Percentiles rank a stretch among this genome's conserved stretches.
Evolutionary conservation across 92 coral and sea anemone genomes (phyloP).

Genomic region (Zoanthus sociatus): DNA sequence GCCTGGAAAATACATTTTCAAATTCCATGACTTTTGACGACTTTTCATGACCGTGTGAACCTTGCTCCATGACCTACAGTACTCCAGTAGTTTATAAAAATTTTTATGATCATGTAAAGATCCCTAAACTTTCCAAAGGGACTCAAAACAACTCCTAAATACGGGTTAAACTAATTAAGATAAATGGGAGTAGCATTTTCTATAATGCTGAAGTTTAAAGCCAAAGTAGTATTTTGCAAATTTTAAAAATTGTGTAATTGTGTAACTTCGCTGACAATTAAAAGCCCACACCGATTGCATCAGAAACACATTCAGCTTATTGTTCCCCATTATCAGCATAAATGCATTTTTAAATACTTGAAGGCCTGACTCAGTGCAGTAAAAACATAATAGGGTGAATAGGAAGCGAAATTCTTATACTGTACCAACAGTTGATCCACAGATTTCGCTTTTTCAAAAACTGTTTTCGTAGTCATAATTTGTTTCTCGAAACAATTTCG

Average conservation of each 20-base stretch:
- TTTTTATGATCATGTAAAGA: too few species aligned
- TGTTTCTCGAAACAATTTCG: background rate
- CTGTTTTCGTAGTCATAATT: background rate
- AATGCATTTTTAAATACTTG: background rate
- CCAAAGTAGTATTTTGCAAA: background rate
- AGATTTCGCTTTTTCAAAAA: background rate
- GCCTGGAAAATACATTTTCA: too few species aligned
- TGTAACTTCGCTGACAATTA: background rate
- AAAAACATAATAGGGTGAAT: background rate
- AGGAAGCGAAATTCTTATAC: background rate
- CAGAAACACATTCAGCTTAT: background rate
- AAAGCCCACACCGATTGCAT: background rate
- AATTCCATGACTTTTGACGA: too few species aligned
- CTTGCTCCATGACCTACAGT: too few species aligned
- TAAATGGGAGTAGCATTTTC: too few species aligned
- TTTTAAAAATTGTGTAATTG: background rate
- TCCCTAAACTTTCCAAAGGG: too few species aligned
- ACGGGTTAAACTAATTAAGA: too few species aligned
- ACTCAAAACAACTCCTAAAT: too few species aligned
- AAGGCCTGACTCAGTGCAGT: background rate
- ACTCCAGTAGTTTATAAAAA: too few species aligned
- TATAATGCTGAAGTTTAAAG: too few species aligned
- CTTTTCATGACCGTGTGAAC: too few species aligned
- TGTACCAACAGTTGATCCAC: background rate
- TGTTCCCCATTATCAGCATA: background rate